Base-by-base conservation (phyloP, 1,140 invertebrate species). In the Vanessa tameamea region DNA sequence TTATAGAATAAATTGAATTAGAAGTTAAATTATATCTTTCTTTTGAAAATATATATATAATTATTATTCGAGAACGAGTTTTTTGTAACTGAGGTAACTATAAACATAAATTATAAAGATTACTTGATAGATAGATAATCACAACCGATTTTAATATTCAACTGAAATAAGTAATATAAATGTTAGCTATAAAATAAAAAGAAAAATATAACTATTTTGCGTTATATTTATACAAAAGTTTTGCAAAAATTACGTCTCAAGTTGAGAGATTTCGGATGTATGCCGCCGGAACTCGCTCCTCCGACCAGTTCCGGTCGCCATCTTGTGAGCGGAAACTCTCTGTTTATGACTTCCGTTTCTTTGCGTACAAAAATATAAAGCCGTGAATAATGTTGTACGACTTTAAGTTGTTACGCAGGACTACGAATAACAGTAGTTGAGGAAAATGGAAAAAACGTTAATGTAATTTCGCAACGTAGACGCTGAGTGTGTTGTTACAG, bases 331-430 rank as follows among this genome's bases (percentile, higher is more conserved):
- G 87, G 86, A 86, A 84, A 78, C 77, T 68, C 72, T 76, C 78
- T 74, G 73, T 85, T 82, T 87, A 87, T 75, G 80, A 85, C 86
- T 86, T 89, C 87, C 87, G 83, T 50, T 78, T 75, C 64, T 78
- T 83, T 85, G 77, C 76, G 79, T 78, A 81, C 63, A 51, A 77
- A 80, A 87, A 84, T 83, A 76, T 83, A 82, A 47, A 53, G 59
- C 50, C 64, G n/a, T 69, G 66, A 61, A 61, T 37, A 15, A 16
- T 61, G 26, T 61, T 61, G 23, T 61, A 61, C 31, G 5, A 20
- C 31, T 61, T 13, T 8, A 61, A 37, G 31, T 31, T 43, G 57
- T 37, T 14, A 23, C n/a, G 13, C 16, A 26, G 14, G 57, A 7
- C 31, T 37, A 11, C 1, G 14, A 61, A 61, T 16, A 71, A 61